Conservation (phyloP, 2,888 invertebrate species). For the Drosophila parthenogenetica region DNA sequence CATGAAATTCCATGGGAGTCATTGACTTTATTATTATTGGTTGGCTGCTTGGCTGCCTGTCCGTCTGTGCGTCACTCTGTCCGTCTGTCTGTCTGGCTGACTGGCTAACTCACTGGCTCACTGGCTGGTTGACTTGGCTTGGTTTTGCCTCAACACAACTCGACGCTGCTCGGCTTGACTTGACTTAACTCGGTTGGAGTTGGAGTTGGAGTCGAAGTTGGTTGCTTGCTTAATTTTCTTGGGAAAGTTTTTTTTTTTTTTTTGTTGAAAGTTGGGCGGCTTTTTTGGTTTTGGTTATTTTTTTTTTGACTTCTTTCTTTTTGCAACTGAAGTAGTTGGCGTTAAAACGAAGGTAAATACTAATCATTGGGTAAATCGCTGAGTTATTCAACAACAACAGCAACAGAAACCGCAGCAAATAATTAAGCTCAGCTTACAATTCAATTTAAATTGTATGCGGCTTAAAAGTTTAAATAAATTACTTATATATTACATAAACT, state of each 20-base stretch:
- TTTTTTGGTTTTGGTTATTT: constrained; percentile 32
- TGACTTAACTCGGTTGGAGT: constrained; percentile 47
- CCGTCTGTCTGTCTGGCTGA: background rate
- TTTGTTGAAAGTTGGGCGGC: constrained; percentile 73
- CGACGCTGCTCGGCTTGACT: constrained; percentile 28
- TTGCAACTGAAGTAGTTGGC: constrained; percentile 58
- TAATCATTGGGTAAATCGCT: constrained; percentile 36
- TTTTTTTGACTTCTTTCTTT: constrained; percentile 33
- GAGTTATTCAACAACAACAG: background rate
- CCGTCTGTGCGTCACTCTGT: background rate
- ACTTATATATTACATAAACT: no score
- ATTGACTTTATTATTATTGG: constrained; percentile 80
- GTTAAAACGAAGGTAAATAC: constrained; percentile 49
- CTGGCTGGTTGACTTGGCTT: constrained; percentile 26
- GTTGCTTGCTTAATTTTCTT: constrained; percentile 73
- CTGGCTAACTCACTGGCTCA: constrained; percentile 15
- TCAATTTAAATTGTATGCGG: background rate
- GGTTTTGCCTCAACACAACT: constrained; percentile 9
- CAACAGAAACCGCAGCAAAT: constrained; percentile 3
- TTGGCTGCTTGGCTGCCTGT: constrained; percentile 43
- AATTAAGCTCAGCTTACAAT: constrained; percentile 5
- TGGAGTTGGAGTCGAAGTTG: constrained; percentile 33
- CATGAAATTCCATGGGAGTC: constrained; percentile 83
- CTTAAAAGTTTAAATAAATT: no score
- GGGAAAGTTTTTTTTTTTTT: constrained; percentile 78